phyloP scores from a whole-genome alignment of 2,797 vertebrate species.

The Chelidonichthys spinosus region DNA sequence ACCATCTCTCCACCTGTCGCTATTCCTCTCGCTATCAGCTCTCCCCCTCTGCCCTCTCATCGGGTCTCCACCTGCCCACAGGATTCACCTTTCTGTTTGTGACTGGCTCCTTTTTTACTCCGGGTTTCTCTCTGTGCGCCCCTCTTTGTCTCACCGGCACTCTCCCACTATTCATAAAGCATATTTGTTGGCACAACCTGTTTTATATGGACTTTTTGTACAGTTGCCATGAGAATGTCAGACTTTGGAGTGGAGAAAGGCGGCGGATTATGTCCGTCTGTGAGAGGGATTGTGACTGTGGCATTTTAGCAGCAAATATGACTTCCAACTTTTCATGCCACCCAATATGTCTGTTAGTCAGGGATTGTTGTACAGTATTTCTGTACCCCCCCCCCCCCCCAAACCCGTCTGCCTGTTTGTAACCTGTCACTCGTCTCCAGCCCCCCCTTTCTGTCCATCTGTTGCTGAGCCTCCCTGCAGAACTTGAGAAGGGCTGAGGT shows the following conservation, averaged over 20 bases:
- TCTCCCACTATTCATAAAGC: constrained; percentile 75
- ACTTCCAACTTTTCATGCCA: constrained; percentile 41
- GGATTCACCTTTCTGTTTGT: constrained; percentile 76
- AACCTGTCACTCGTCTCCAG: constrained; percentile 68
- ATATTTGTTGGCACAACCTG: constrained; percentile 71
- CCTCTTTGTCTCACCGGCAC: constrained; percentile 61
- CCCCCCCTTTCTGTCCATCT: constrained; percentile 75
- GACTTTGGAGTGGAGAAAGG: constrained; percentile 62
- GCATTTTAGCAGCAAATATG: constrained; percentile 47
- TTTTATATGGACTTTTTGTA: constrained; percentile 72
- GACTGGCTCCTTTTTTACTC: constrained; percentile 37
- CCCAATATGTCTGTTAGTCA: constrained; percentile 22
- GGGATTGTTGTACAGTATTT: constrained; percentile 46
- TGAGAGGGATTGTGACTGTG: constrained; percentile 57
- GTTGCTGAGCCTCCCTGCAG: constrained; percentile 79
- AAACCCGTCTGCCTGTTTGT: constrained; percentile 49
- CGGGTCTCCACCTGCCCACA: constrained; percentile 73
- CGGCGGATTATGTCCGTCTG: constrained; percentile 59
- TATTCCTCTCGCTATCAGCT: constrained; percentile 69
- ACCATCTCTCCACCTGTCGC: constrained; percentile 76
- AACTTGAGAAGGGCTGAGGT: constrained; percentile 85
- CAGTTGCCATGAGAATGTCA: constrained; percentile 80
- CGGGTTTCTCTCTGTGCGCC: constrained; percentile 53
- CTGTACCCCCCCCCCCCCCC: constrained; percentile 43
- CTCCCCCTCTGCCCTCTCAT: constrained; percentile 68